Evolutionary conservation across 2,888 invertebrate species (phyloP).

Genomic region (Xestia rhomboidea): DNA sequence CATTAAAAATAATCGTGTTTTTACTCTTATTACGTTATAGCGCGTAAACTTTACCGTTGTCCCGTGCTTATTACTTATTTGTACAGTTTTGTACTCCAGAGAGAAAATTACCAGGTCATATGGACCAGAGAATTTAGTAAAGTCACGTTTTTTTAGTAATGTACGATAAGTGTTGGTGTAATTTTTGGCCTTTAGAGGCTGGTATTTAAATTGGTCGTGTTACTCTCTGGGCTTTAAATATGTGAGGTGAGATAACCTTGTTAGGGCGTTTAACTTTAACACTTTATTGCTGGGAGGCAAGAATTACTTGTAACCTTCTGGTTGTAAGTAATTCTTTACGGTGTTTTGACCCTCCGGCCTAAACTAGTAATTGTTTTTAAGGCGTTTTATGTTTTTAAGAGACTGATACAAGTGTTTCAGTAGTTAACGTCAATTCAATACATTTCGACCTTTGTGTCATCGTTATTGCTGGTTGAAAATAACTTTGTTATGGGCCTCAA

Average conservation of each 20-base stretch:
- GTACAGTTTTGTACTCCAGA: slow-evolving; percentile 34
- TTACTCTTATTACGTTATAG: slow-evolving; percentile 67
- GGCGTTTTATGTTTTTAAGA: not conserved
- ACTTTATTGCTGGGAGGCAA: not conserved
- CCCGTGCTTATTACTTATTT: slow-evolving; percentile 61
- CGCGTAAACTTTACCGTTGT: slow-evolving; percentile 49
- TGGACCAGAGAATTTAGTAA: slow-evolving; percentile 40
- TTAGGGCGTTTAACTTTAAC: not conserved
- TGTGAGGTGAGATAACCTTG: not conserved
- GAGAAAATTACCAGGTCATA: slow-evolving; percentile 17
- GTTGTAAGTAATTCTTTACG: not conserved
- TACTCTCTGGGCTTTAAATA: not conserved
- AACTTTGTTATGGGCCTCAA: not conserved
- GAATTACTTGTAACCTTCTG: not conserved
- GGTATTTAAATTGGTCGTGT: slow-evolving; percentile 22
- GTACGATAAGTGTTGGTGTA: slow-evolving; percentile 33
- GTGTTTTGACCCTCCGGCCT: not conserved
- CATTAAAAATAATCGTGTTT: slow-evolving; percentile 68
- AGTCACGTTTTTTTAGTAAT: slow-evolving; percentile 46
- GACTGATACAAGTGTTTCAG: not conserved
- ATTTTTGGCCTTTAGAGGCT: slow-evolving; percentile 10
- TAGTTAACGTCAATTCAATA: not conserved
- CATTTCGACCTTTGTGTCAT: not conserved
- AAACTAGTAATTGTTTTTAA: not conserved
- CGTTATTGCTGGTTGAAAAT: not conserved